Evolutionary conservation across 1,140 invertebrate genomes (phyloP), one percentile per base, ranked within the genome.

Genomic region (Augochlora pura): DNA sequence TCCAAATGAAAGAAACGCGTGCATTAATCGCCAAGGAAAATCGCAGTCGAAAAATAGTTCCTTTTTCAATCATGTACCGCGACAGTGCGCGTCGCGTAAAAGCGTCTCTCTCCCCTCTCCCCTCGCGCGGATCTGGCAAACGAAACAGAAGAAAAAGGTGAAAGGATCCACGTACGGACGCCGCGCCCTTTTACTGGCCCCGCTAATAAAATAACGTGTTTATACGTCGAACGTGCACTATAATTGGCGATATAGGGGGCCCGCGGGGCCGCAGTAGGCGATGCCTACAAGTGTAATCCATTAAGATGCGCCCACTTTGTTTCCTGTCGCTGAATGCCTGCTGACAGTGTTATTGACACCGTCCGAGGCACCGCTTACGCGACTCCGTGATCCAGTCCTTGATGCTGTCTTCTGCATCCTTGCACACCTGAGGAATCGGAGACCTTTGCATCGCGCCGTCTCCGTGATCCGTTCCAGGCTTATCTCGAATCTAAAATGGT

Each of bases 241-340:
- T 89, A 90, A 90, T 90, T 89, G 88, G 80, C 88, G 78, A 86
- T 83, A 84, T 87, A 86, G 57, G 83, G 68, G 67, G 14, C 62
- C 66, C 66, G 63, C 70, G 83, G 70, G 60, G 60, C 46, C 65
- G 72, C 84, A 78, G 83, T 84, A 89, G 86, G 78, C 87, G 87
- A 88, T 85, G 74, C 83, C 75, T 87, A 87, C 88, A 89, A 89
- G 88, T 88, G 88, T 86, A 89, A 89, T 89, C 86, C 87, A 89
- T 89, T 89, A 87, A 80, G 86, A 87, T 86, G 87, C 84, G 82
- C 73, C 79, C 75, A 85, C 84, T 86, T 85, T 85, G 83, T 82
- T 85, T 86, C 75, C 66, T 69, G 82, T 60, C 66, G 73, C 27
- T 84, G 68, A 62, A 70, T 62, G 79, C 68, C 38, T 68, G 71